Conservation (phyloP, 2,888 invertebrate genomes). For the Agriopis marginaria region DNA sequence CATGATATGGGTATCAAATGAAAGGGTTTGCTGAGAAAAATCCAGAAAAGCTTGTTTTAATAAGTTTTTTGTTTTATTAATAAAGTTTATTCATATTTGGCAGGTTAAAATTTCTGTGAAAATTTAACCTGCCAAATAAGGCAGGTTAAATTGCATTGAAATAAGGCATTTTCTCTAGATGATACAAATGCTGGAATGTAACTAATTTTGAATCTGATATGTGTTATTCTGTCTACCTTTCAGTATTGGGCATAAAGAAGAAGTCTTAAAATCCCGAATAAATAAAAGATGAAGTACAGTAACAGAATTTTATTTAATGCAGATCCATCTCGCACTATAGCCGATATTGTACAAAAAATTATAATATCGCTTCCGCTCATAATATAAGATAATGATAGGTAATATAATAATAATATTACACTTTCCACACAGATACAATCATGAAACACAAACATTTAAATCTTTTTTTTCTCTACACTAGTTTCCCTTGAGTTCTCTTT, state of each 20-base stretch:
- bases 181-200: too few species aligned
- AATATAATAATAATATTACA: conserved; percentile 80
- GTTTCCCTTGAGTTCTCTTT: conserved; percentile 73
- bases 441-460: conserved; percentile 83
- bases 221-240: neutral
- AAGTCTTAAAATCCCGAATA: neutral
- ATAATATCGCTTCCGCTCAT: conserved; percentile 77
- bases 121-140: too few species aligned
- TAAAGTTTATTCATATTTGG: too few species aligned
- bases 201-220: neutral
- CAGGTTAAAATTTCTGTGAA: too few species aligned
- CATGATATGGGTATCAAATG: too few species aligned
- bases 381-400: conserved; percentile 73
- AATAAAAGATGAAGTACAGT: conserved; percentile 70
- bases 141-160: too few species aligned
- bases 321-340: conserved; percentile 83
- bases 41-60: too few species aligned
- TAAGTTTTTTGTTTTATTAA: too few species aligned
- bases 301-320: conserved; percentile 87
- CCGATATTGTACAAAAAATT: conserved; percentile 86
- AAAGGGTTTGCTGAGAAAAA: too few species aligned
- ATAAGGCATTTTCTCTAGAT: too few species aligned
- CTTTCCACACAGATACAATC: conserved; percentile 82
- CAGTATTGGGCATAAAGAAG: too few species aligned
- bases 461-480: conserved; percentile 69